These are phyloP conservation scores for Hyposoter dolosus DNA, from an alignment of 2,888 invertebrate genomes.

Conservation along the genomic window DNA sequence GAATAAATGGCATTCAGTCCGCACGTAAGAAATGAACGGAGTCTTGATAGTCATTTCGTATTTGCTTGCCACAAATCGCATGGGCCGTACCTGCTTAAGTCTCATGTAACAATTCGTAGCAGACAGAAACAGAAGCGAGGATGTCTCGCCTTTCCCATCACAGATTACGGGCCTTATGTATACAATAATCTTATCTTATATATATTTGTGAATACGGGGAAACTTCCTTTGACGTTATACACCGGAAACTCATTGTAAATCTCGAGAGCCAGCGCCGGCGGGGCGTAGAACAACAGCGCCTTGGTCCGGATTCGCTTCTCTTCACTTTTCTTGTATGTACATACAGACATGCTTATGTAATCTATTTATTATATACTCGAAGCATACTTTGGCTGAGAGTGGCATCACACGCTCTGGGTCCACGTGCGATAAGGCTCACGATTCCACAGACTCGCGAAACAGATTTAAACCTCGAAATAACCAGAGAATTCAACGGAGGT, in stretches of 20 bases:
- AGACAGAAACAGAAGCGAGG: constrained; percentile 31
- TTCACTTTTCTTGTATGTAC: constrained; percentile 55
- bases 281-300: constrained; percentile 63
- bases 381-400: constrained; percentile 46
- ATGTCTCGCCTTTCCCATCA: constrained; percentile 47
- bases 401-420: constrained; percentile 57
- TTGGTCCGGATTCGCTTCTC: constrained; percentile 64
- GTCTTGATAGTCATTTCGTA: not conserved
- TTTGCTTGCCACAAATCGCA: not conserved
- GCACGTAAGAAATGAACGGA: not conserved
- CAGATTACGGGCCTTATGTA: not conserved
- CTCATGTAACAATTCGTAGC: constrained; percentile 10
- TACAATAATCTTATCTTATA: constrained; percentile 12
- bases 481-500: constrained; percentile 64
- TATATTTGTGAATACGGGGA: constrained; percentile 74
- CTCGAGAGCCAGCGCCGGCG: constrained; percentile 76
- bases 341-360: constrained; percentile 8
- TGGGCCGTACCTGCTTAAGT: constrained; percentile 18
- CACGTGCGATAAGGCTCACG: constrained; percentile 71
- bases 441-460: constrained; percentile 69
- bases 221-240: constrained; percentile 82
- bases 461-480: constrained; percentile 80
- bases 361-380: constrained; percentile 17
- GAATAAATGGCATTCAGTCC: not conserved
- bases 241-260: constrained; percentile 84